Evolutionary conservation across 2,888 invertebrate genomes (phyloP).

Genomic region (Mesorhabditis sp.): DNA sequence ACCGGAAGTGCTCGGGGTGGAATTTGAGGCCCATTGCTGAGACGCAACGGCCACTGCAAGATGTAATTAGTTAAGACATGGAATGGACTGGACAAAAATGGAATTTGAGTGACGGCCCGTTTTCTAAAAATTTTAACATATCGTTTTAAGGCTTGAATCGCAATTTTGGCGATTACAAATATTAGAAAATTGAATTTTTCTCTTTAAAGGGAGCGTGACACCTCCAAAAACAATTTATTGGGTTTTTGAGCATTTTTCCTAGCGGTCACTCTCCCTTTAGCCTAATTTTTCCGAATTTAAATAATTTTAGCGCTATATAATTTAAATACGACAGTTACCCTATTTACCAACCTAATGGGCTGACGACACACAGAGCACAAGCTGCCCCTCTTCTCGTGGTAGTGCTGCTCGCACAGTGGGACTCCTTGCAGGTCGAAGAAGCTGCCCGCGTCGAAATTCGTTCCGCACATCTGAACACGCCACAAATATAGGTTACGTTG

Average conservation of each 20-base stretch:
- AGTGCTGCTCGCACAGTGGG: conserved; percentile 98
- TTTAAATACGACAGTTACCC: no score
- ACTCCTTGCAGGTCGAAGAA: conserved; percentile 98
- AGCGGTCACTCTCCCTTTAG: no score
- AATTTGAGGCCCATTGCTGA: conserved; percentile 98
- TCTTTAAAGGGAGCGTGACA: background rate
- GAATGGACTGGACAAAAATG: background rate
- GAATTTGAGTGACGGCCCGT: no score
- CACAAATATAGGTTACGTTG: conserved; percentile 7
- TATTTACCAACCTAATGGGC: conserved; percentile 20
- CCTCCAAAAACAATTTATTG: background rate
- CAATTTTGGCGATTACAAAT: no score
- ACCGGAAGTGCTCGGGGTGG: conserved; percentile 98
- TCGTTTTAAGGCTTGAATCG: no score
- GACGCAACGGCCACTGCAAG: conserved; percentile 76
- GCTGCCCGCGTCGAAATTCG: conserved; percentile 91
- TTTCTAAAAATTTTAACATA: no score
- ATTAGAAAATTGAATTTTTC: background rate
- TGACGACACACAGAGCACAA: conserved; percentile 68
- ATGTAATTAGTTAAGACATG: conserved; percentile 63
- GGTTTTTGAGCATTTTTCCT: no score
- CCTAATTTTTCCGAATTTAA: no score
- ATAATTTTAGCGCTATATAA: no score
- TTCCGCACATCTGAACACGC: conserved; percentile 76
- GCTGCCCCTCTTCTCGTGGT: conserved; percentile 92